Base-by-base conservation (phyloP, 1,140 invertebrate species). In the Whitmania pigra region DNA sequence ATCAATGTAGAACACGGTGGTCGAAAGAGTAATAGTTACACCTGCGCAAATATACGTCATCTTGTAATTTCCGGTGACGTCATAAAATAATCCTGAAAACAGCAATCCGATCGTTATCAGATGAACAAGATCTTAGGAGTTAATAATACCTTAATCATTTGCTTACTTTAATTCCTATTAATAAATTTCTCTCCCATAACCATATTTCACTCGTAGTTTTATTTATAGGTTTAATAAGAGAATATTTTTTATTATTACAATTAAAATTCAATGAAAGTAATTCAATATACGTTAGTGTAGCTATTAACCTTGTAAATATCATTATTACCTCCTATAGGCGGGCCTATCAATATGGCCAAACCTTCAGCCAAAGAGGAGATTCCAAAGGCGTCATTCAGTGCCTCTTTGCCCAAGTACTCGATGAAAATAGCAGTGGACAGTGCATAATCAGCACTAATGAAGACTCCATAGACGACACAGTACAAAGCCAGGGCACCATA, bases 381-480 rank as follows among this genome's bases (percentile, higher is more conserved):
- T 11, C 57, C 57, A 31, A 63, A 63, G 29, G 57, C 57, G 18
- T 63, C 29, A 13, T 22, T 25, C 29, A 63, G 15, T 25, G 11
- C 29, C 22, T 63, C 57, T 13, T 25, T 63, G 22, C 57, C 57
- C 29, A 63, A 22, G 22, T n/a, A 63, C 20, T 63, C 57, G 57
- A 63, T 18, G 57, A 63, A 25, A 63, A 63, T 63, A n/a, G 57
- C 57, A 20, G 57, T 63, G 57, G 22, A 63, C 22, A 63, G 15
- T 7, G 57, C 57, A 63, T 63, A 63, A 13, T 63, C 29, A 13
- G 57, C 22, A 20, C 57, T 63, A 31, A 63, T 63, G 57, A 63
- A 63, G 11, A 63, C 20, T 1, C 57, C 57, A 15, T 25, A 63
- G 11, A 20, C 29, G 13, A 63, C 18, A 63, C 22, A 22, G 29